phyloP scores from a whole-genome alignment of 1,140 invertebrate genomes.

The Papilio aristodemus region DNA sequence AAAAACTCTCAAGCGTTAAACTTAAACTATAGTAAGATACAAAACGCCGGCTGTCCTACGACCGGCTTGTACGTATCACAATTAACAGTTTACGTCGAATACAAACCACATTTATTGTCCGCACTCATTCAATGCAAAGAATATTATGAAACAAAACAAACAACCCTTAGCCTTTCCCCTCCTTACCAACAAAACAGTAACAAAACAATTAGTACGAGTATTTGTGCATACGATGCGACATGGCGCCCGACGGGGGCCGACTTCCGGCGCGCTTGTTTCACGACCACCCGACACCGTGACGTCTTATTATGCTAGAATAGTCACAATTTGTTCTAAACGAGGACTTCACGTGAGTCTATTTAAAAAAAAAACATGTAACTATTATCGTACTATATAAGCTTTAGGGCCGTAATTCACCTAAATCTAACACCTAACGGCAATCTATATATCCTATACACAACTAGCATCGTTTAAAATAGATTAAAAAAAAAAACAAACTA shows the following conservation, averaged over 20 bases:
- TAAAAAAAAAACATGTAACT: conserved; percentile 62
- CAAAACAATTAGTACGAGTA: conserved; percentile 69
- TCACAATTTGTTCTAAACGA: conserved; percentile 66
- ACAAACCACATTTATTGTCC: conserved; percentile 74
- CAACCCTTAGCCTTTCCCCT: conserved; percentile 51
- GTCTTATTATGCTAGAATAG: conserved; percentile 63
- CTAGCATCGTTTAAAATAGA: conserved; percentile 76
- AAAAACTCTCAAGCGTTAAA: conserved; percentile 71
- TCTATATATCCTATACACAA: conserved; percentile 53
- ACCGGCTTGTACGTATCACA: conserved; percentile 65
- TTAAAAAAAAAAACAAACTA: conserved; percentile 65
- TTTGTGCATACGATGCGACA: conserved; percentile 64
- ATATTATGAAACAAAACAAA: conserved; percentile 57
- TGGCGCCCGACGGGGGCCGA: conserved; percentile 40
- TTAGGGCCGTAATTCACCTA: conserved; percentile 63
- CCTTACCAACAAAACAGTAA: conserved; percentile 69
- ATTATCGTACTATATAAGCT: conserved; percentile 71
- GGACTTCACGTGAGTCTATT: conserved; percentile 58
- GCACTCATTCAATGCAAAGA: conserved; percentile 70
- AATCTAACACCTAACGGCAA: conserved; percentile 54
- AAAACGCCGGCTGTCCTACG: conserved; percentile 42
- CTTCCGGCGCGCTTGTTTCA: conserved; percentile 40
- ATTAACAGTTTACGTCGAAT: conserved; percentile 49
- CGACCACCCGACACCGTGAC: not conserved
- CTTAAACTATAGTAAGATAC: conserved; percentile 64